Evolutionary conservation across 2,888 invertebrate species (phyloP).

Genomic region (Phrixothrix hirtus): DNA sequence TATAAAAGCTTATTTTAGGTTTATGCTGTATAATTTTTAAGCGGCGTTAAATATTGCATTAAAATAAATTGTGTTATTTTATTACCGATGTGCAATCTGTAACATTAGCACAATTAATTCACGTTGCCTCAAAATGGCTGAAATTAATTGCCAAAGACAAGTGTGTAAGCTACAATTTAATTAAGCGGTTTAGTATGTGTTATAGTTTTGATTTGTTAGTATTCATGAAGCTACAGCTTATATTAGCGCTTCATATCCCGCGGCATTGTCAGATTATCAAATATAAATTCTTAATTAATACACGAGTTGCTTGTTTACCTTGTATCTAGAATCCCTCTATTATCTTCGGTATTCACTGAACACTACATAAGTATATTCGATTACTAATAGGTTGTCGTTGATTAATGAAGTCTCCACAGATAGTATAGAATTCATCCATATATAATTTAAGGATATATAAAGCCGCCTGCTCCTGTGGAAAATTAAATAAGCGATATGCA

Average conservation of each 20-base stretch:
- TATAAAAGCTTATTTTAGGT: too few species aligned
- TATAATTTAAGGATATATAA: conserved; percentile 2
- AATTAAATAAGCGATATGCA: conserved; percentile 17
- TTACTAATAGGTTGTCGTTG: too few species aligned
- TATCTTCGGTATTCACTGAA: too few species aligned
- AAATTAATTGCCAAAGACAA: conserved; percentile 2
- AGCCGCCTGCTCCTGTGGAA: conserved; percentile 10
- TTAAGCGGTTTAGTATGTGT: conserved; percentile 2
- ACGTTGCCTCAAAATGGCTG: background rate
- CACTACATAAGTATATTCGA: too few species aligned
- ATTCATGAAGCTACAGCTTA: background rate
- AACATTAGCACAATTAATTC: background rate
- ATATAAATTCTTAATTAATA: too few species aligned
- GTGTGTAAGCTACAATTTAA: conserved; percentile 3
- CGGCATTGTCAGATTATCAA: background rate
- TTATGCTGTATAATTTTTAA: background rate
- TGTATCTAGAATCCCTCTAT: too few species aligned
- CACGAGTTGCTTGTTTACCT: too few species aligned
- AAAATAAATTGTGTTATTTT: background rate
- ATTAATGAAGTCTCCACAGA: too few species aligned
- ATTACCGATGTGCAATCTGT: background rate
- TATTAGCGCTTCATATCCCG: background rate
- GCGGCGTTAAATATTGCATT: background rate
- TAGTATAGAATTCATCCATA: too few species aligned
- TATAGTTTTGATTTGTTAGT: conserved; percentile 1